phyloP scores from a whole-genome alignment of 2,113 vertebrate genomes.

The Takifugu bimaculatus region DNA sequence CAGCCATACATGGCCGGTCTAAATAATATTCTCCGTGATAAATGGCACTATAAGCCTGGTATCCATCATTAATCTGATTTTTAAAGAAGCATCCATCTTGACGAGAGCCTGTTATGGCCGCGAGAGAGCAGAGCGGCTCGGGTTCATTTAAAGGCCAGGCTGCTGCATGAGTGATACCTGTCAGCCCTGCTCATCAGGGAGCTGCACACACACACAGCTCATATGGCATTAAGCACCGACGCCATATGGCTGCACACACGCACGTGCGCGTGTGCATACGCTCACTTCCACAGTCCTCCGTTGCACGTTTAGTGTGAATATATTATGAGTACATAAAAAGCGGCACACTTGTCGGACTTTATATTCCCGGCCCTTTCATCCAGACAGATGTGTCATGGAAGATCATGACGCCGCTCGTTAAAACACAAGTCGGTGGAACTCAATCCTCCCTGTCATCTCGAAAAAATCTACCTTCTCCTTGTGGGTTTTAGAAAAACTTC shows the following conservation, averaged over 20 bases:
- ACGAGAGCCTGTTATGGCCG: constrained; percentile 89
- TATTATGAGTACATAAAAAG: constrained; percentile 33
- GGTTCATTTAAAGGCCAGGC: constrained; percentile 89
- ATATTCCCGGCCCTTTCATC: constrained; percentile 34
- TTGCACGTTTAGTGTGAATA: constrained; percentile 17
- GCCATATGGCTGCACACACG: constrained; percentile 45
- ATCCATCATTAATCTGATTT: constrained; percentile 99
- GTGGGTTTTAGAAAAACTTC: constrained; percentile 42
- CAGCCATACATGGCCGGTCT: constrained; percentile 97
- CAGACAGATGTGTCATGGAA: constrained; percentile 54
- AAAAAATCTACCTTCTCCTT: constrained; percentile 61
- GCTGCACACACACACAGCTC: constrained; percentile 30
- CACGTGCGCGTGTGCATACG: background rate
- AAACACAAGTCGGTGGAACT: constrained; percentile 63
- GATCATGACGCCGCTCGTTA: constrained; percentile 68
- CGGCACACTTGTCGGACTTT: constrained; percentile 40
- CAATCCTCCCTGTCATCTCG: constrained; percentile 61
- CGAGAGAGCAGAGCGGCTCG: constrained; percentile 86
- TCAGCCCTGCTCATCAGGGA: constrained; percentile 77
- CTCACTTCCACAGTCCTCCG: constrained; percentile 14
- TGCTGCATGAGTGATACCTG: constrained; percentile 89
- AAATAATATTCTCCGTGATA: constrained; percentile 99
- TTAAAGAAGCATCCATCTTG: constrained; percentile 99
- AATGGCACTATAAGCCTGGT: constrained; percentile 92
- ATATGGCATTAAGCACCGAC: constrained; percentile 52